Evolutionary conservation across 2,888 invertebrate genomes (phyloP), one percentile per base, ranked within the genome.

Genomic region (Drosophila ezoana): DNA sequence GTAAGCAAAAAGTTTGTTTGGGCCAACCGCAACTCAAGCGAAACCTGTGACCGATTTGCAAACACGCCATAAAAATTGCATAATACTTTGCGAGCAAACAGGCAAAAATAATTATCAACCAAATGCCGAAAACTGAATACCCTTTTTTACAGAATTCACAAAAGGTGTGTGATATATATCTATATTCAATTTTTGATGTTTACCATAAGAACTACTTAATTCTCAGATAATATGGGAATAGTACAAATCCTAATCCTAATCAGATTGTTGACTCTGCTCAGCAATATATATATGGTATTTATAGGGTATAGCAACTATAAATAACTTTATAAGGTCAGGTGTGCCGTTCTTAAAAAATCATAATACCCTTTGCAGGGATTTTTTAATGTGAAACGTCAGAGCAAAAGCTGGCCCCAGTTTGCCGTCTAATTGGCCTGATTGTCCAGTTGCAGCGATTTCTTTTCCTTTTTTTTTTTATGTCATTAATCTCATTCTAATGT

Each of bases 1-100:
- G 86, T 87, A 85, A 82, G 86, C 86, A 85, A 76, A 81, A 85
- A 76, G 83, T 84, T 85, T 65, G 53, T 67, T 69, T 62, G 32
- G 60, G 51, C 53, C 65, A 72, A 69, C 73, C 78, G 72, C 83
- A 87, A 67, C 74, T 86, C 83, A 83, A 72, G 87, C 84, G 72
- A 76, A 76, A 70, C 84, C 84, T 78, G 77, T 78, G 86, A 83
- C 87, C 87, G 78, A 85, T 86, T 86, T 78, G 52, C 48, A 56
- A 65, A 57, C 38, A 70, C 60, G 49, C 51, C 45, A 60, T 51
- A 60, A 66, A 62, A 57, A 59, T 61, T 49, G 48, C 18, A 28
- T 18, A 57, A 56, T 48, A 57, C 51, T 51, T 37, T 41, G 28
- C 44, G n/a, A 32, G 20, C n/a, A 40, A 13, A 38, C 2, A 13